phyloP scores from a whole-genome alignment of 2,797 vertebrate species.

The Odontamblyopus rebecca region DNA sequence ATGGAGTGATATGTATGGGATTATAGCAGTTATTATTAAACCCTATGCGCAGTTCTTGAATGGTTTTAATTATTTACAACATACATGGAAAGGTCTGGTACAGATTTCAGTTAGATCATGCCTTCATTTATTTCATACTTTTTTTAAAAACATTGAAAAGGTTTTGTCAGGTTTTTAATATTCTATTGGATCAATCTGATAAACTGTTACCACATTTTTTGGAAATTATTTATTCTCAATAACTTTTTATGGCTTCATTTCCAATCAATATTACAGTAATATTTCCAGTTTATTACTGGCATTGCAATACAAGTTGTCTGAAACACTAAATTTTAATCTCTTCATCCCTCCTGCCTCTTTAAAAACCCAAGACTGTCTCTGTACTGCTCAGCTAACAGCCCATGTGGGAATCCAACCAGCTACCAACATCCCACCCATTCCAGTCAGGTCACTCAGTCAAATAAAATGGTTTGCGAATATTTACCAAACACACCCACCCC shows the following conservation, averaged over 20 bases:
- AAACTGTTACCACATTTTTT: neutral
- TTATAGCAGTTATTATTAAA: neutral
- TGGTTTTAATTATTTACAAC: neutral
- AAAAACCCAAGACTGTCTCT: constrained; percentile 23
- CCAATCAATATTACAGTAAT: neutral
- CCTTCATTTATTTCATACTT: neutral
- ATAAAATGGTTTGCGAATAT: constrained; percentile 51
- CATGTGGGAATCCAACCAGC: constrained; percentile 46
- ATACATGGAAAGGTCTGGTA: neutral
- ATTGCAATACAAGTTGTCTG: neutral
- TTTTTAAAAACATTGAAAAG: neutral
- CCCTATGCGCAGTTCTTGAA: neutral
- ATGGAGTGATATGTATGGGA: neutral
- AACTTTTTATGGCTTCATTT: neutral
- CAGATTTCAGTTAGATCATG: neutral
- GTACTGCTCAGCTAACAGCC: constrained; percentile 32
- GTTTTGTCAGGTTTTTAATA: neutral
- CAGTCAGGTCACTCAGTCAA: constrained; percentile 28
- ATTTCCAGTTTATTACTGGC: neutral
- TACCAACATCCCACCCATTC: constrained; percentile 43
- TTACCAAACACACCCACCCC: constrained; percentile 45
- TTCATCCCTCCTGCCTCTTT: constrained; percentile 3
- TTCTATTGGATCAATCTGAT: neutral
- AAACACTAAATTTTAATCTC: constrained; percentile 17
- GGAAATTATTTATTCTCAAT: neutral